A percentile compares a stretch with the other conserved stretches of the same genome.
Evolutionary conservation across 2,113 vertebrate species (phyloP).

Genomic region (Centropus bengalensis): DNA sequence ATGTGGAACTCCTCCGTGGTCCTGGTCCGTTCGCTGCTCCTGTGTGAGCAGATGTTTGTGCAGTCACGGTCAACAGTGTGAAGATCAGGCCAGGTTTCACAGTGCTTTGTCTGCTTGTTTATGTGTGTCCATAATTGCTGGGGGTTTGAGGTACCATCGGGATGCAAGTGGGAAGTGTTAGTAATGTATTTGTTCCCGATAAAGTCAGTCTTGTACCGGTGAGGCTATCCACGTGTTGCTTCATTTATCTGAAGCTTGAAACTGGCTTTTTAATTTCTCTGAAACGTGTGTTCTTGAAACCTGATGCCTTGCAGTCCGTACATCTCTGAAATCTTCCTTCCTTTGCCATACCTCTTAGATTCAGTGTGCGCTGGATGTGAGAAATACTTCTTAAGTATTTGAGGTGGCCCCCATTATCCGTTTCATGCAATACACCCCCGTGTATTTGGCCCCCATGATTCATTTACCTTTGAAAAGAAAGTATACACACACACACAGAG

Average conservation of each 20-base stretch:
- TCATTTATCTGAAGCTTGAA: not conserved
- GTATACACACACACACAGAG: rapidly evolving
- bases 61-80: conserved; percentile 6
- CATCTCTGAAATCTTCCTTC: not conserved
- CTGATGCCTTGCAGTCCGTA: not conserved
- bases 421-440: not conserved
- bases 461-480: not conserved
- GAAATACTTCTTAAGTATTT: not conserved
- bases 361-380: not conserved
- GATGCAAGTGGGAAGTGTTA: not conserved
- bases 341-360: not conserved
- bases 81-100: not conserved
- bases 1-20: not conserved
- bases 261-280: not conserved
- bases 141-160: not conserved
- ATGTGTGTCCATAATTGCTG: not conserved
- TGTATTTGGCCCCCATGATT: not conserved
- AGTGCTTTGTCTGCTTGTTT: conserved; percentile 16
- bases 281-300: not conserved
- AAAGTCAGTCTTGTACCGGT: not conserved
- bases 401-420: not conserved
- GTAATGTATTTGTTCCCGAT: not conserved
- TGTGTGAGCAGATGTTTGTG: conserved; percentile 9
- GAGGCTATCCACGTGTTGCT: not conserved
- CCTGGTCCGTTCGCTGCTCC: not conserved